These are phyloP conservation scores for Neodontobutis hainanensis DNA, from an alignment of 2,113 vertebrate genomes.

Conservation along the genomic window DNA sequence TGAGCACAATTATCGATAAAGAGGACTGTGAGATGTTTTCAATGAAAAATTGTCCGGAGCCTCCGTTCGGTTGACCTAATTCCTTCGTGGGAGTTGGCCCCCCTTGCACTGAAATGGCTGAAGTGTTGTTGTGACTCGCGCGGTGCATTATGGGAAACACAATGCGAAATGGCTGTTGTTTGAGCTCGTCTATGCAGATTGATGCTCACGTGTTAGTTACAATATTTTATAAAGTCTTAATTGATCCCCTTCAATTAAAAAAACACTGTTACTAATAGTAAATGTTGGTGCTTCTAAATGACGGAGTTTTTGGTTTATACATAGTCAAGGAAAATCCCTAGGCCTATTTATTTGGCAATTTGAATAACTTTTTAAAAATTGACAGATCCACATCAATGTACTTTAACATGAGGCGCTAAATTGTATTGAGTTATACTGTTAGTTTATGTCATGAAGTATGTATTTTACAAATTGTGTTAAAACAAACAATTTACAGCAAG, in stretches of 20 bases:
- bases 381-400: too few relatives aligned
- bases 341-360: too few relatives aligned
- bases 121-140: slow-evolving; percentile 69
- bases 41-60: not conserved
- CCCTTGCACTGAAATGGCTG: slow-evolving; percentile 75
- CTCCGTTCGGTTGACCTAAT: slow-evolving; percentile 59
- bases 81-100: slow-evolving; percentile 44
- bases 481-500: not conserved
- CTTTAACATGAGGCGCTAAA: too few relatives aligned
- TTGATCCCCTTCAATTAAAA: too few relatives aligned
- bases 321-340: too few relatives aligned
- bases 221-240: not conserved
- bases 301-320: too few relatives aligned
- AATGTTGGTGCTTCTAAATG: too few relatives aligned
- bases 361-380: too few relatives aligned
- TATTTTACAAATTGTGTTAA: not conserved
- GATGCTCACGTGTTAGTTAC: not conserved
- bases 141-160: slow-evolving; percentile 65
- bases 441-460: too few relatives aligned
- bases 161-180: slow-evolving; percentile 67
- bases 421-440: too few relatives aligned
- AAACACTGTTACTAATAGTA: too few relatives aligned
- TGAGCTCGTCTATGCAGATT: not conserved
- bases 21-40: not conserved
- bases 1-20: slow-evolving; percentile 1